Percentiles rank a stretch among this genome's conserved stretches.
These are phyloP conservation scores for Telmatherina bonti DNA, from an alignment of 2,797 vertebrate species.

Conservation along the genomic window DNA sequence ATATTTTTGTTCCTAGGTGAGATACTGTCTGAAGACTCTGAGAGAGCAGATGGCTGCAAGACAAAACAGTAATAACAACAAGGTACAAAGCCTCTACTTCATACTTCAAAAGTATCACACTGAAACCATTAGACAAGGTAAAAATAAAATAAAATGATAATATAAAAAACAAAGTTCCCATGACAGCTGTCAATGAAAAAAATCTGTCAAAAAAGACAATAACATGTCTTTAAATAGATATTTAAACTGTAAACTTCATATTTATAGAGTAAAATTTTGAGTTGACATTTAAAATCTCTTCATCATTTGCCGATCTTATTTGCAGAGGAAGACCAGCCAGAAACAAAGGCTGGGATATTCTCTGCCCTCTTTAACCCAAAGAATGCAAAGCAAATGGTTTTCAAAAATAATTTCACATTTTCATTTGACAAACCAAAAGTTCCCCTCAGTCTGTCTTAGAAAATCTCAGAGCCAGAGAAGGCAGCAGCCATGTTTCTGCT, in stretches of 20 bases:
- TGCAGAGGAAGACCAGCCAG: background rate
- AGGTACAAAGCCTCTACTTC: conserved; percentile 48
- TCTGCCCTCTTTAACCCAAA: background rate
- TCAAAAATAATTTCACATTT: background rate
- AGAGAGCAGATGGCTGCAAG: conserved; percentile 86
- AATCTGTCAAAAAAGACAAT: background rate
- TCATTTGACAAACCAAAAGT: background rate
- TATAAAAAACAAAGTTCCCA: background rate
- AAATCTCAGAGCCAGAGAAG: background rate
- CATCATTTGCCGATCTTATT: background rate
- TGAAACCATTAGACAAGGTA: background rate
- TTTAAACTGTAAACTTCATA: background rate
- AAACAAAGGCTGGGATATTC: background rate
- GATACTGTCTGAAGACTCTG: conserved; percentile 85
- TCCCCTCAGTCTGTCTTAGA: background rate
- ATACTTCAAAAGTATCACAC: background rate
- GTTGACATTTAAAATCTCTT: no score
- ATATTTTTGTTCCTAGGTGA: conserved; percentile 72
- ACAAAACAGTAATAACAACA: conserved; percentile 73
- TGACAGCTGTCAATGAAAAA: no score
- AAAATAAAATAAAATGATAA: background rate
- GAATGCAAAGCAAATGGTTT: background rate
- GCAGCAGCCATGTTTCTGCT: background rate
- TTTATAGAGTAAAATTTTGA: no score
- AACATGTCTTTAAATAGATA: background rate